These are phyloP conservation scores for Ara ararauna DNA, from an alignment of 2,797 vertebrate species.

Conservation along the genomic window DNA sequence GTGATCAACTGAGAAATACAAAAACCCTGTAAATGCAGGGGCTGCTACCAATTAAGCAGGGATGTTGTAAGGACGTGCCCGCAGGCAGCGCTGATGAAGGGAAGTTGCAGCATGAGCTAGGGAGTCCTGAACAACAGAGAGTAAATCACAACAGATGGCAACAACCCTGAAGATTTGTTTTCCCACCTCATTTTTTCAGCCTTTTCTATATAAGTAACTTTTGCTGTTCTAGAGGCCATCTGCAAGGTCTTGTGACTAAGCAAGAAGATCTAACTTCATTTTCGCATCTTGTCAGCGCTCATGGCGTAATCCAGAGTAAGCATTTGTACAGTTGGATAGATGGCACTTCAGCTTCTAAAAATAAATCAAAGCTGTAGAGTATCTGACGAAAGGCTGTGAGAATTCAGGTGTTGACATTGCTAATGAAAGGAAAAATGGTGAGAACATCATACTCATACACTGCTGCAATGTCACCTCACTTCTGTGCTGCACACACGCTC, in stretches of 20 bases:
- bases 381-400: neutral
- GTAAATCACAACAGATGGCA: neutral
- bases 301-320: neutral
- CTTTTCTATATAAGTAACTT: neutral
- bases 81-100: neutral
- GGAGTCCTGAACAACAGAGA: neutral
- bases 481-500: fast-evolving
- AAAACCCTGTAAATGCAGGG: neutral
- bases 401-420: neutral
- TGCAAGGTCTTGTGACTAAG: constrained; percentile 21
- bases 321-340: neutral
- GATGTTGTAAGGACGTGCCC: neutral
- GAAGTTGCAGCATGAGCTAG: neutral
- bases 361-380: neutral
- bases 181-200: neutral
- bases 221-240: neutral
- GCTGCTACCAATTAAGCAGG: neutral
- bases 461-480: neutral
- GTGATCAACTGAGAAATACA: neutral
- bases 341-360: neutral
- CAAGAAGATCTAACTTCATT: neutral
- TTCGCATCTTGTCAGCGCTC: neutral
- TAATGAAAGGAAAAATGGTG: neutral
- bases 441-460: neutral
- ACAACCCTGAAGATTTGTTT: neutral